These are phyloP conservation scores for Ylistrum balloti DNA, from an alignment of 1,140 invertebrate species.

Conservation along the genomic window DNA sequence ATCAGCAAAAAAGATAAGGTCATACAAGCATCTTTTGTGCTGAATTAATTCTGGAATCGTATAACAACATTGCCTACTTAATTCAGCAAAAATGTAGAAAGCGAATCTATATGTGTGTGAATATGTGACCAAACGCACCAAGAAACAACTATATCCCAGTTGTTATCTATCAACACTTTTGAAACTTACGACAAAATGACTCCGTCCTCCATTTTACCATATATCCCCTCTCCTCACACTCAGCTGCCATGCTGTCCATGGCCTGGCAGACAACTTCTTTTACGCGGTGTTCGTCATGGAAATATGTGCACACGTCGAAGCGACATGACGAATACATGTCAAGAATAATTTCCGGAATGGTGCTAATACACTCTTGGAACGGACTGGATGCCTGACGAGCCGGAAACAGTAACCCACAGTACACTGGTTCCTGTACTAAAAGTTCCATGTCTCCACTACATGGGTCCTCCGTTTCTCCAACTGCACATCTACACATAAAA, in stretches of 20 bases:
- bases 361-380: neutral
- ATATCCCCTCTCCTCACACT: constrained; percentile 30
- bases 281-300: neutral
- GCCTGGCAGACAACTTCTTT: constrained; percentile 13
- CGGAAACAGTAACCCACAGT: constrained; percentile 37
- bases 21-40: too few relatives aligned
- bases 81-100: too few relatives aligned
- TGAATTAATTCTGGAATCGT: too few relatives aligned
- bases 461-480: constrained; percentile 43
- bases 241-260: neutral
- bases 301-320: neutral
- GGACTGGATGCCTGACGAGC: neutral
- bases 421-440: constrained; percentile 43
- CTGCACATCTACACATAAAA: constrained; percentile 47
- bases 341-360: neutral
- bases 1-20: too few relatives aligned
- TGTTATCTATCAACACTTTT: too few relatives aligned
- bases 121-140: too few relatives aligned
- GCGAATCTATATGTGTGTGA: too few relatives aligned
- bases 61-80: too few relatives aligned
- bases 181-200: neutral
- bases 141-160: too few relatives aligned
- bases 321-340: neutral
- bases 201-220: constrained; percentile 7
- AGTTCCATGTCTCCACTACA: constrained; percentile 56